Conservation (phyloP, 2,113 vertebrate species). For the Notarius lentiginosus region DNA sequence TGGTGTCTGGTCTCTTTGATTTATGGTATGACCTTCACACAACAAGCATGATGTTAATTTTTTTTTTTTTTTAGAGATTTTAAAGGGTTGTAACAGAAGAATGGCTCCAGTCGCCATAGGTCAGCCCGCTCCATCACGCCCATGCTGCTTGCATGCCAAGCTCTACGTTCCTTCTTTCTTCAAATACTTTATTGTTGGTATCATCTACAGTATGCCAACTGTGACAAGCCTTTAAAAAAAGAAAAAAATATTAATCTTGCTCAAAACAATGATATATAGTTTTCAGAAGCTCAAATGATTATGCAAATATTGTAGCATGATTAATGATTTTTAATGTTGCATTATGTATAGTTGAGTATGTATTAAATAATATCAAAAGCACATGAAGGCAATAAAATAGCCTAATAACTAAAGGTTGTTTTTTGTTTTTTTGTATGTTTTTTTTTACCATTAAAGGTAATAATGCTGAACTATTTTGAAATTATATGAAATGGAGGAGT, state of each 20-base stretch:
- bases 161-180: neutral
- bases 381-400: slow-evolving; percentile 4
- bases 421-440: neutral
- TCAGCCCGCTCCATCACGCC: neutral
- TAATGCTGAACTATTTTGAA: neutral
- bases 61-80: neutral
- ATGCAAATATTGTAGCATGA: neutral
- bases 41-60: neutral
- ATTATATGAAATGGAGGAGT: slow-evolving; percentile 30
- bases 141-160: neutral
- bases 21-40: neutral
- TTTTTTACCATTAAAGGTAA: neutral
- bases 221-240: neutral
- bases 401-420: neutral
- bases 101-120: neutral
- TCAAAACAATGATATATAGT: neutral
- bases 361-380: slow-evolving; percentile 8
- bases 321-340: slow-evolving; percentile 22
- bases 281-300: neutral
- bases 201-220: neutral
- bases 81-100: neutral
- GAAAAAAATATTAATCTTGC: neutral
- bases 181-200: neutral
- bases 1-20: neutral
- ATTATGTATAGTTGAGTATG: slow-evolving; percentile 19